Evolutionary conservation across 2,797 vertebrate genomes (phyloP).

Genomic region (Eulemur rubriventer): DNA sequence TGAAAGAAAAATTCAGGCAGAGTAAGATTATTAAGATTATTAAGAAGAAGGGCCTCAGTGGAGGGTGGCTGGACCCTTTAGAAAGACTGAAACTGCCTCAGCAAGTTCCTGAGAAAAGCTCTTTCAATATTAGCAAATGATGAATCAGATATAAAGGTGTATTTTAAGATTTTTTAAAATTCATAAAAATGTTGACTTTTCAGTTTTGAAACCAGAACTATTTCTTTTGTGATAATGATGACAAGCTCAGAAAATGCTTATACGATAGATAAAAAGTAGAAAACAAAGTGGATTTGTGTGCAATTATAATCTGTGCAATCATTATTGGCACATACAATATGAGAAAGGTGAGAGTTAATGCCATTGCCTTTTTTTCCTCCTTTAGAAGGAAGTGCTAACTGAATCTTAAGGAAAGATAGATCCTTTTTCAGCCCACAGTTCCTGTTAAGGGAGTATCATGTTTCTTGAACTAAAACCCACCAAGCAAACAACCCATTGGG

Average conservation of each 20-base stretch:
- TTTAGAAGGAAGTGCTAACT: background rate
- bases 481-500: background rate
- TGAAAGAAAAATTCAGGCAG: background rate
- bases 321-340: background rate
- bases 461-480: background rate
- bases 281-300: background rate
- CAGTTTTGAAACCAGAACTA: conserved; percentile 16
- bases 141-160: background rate
- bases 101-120: background rate
- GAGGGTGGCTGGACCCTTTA: background rate
- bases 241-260: background rate
- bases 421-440: background rate
- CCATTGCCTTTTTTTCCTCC: background rate
- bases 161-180: background rate
- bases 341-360: background rate
- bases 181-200: background rate
- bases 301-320: background rate
- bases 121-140: background rate
- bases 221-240: background rate
- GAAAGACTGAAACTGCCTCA: background rate
- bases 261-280: background rate
- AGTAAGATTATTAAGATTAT: background rate
- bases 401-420: background rate
- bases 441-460: background rate
- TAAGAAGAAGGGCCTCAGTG: background rate